Evolutionary conservation across 2,888 invertebrate species (phyloP).

Genomic region (Synergus laeviventris): DNA sequence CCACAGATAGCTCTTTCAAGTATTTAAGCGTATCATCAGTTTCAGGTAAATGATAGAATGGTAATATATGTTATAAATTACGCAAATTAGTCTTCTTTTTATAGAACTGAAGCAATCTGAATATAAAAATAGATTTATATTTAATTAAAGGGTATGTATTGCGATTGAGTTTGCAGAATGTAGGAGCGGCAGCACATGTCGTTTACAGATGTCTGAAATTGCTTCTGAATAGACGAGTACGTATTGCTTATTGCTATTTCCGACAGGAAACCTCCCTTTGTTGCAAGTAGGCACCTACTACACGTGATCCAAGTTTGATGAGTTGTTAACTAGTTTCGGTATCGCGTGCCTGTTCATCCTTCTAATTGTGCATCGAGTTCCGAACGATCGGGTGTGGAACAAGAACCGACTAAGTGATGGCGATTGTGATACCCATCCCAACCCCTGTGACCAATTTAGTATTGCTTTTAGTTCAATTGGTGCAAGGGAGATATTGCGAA

Average conservation of each 20-base stretch:
- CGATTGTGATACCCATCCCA: neutral
- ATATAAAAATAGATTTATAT: neutral
- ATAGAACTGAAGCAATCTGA: too few species aligned
- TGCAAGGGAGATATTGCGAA: neutral
- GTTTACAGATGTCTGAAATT: neutral
- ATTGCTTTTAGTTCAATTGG: neutral
- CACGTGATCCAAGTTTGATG: constrained; percentile 49
- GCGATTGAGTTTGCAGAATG: neutral
- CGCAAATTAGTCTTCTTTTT: too few species aligned
- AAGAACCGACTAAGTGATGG: neutral
- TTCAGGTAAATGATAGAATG: too few species aligned
- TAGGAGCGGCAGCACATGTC: neutral
- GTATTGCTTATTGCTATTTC: constrained; percentile 28
- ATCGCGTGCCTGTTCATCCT: constrained; percentile 46
- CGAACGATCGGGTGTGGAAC: constrained; percentile 15
- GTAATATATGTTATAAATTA: too few species aligned
- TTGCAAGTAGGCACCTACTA: constrained; percentile 15
- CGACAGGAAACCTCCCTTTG: constrained; percentile 37
- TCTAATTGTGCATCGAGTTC: constrained; percentile 44
- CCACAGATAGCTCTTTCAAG: too few species aligned
- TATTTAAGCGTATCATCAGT: too few species aligned
- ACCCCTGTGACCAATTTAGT: neutral
- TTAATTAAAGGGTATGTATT: neutral
- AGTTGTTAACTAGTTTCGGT: constrained; percentile 49
- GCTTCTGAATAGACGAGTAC: neutral